Evolutionary conservation across 2,888 invertebrate species (phyloP), one percentile per base, ranked within the genome.

Genomic region (Frankliniella intonsa): DNA sequence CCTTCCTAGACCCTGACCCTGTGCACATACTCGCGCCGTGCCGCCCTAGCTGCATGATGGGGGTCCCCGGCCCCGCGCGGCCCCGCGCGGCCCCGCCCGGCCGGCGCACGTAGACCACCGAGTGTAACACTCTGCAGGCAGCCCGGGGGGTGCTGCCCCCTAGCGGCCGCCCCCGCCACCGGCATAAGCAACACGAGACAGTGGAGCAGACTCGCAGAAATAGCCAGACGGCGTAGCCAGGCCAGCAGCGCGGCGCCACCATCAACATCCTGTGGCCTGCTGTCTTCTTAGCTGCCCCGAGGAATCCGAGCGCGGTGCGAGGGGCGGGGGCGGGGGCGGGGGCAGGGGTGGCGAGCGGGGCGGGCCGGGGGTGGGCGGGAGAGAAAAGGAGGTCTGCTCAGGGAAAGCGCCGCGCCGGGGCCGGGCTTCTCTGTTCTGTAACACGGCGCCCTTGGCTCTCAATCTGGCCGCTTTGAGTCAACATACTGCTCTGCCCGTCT

Each of bases 201-300:
- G 5, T 14, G 19, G 55, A 55, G 55, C 55, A 55, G 55, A 76
- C 69, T 76, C 25, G 69, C 69, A 76, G 69, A 76, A 76, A 76
- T 76, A 76, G 69, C 69, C 11, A 22, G 22, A 55, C 55, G 62
- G 19, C 62, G 62, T 55, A 2, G 55, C n/a, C 17, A 62, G n/a
- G 38, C 38, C 8, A 14, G 12, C 62, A n/a, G 14, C 62, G 62
- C 69, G 10, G 22, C 69, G 25, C 69, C 9, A 19, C 55, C 55
- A 19, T 55, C 55, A 55, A 55, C 55, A 55, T 55, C n/a, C 69
- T 69, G 69, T 69, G 25, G 12, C 69, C 22, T 76, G 22, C 22
- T 76, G 22, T 76, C 69, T 76, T 25, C 69, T 76, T 25, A 25
- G 69, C 69, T 8, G 69, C 69, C n/a, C 22, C 0, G 69, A 62